Evolutionary conservation across 2,888 invertebrate genomes (phyloP).

Genomic region (Biston stratarius): DNA sequence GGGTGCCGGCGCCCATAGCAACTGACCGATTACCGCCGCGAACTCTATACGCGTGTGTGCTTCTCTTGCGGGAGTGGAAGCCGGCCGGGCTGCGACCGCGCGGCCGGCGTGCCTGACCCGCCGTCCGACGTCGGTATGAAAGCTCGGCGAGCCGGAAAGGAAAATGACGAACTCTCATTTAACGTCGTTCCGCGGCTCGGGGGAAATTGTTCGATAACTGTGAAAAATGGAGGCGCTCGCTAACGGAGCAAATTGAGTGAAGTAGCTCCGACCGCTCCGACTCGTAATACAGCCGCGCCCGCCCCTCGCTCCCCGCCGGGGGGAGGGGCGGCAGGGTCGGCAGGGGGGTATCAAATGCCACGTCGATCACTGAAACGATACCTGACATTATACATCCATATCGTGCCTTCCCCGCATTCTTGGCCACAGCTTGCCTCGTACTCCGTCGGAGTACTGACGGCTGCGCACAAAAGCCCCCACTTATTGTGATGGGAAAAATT

Average conservation of each 20-base stretch:
- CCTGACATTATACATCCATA: constrained; percentile 49
- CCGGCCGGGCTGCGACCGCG: constrained; percentile 1
- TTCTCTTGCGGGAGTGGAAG: neutral
- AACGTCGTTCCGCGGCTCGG: constrained; percentile 59
- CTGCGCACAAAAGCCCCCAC: constrained; percentile 25
- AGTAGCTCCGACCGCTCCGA: constrained; percentile 51
- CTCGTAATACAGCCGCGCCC: constrained; percentile 33
- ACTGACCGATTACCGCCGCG: constrained; percentile 20
- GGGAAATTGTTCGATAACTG: constrained; percentile 76
- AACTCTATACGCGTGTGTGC: neutral
- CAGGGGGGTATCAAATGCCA: constrained; percentile 27
- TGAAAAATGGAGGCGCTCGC: constrained; percentile 75
- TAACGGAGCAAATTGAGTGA: constrained; percentile 82
- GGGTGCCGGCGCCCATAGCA: constrained; percentile 33
- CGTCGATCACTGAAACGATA: constrained; percentile 49
- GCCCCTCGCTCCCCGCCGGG: constrained; percentile 11
- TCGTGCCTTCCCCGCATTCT: constrained; percentile 41
- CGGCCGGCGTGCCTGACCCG: neutral
- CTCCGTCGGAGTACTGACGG: constrained; percentile 7
- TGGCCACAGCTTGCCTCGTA: constrained; percentile 42
- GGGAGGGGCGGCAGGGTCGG: no score
- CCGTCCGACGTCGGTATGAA: constrained; percentile 22
- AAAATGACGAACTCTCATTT: constrained; percentile 68
- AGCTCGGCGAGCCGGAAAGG: constrained; percentile 46
- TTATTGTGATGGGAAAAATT: constrained; percentile 33